Conservation (phyloP, 2,888 invertebrate species). For the Chirona hameri region DNA sequence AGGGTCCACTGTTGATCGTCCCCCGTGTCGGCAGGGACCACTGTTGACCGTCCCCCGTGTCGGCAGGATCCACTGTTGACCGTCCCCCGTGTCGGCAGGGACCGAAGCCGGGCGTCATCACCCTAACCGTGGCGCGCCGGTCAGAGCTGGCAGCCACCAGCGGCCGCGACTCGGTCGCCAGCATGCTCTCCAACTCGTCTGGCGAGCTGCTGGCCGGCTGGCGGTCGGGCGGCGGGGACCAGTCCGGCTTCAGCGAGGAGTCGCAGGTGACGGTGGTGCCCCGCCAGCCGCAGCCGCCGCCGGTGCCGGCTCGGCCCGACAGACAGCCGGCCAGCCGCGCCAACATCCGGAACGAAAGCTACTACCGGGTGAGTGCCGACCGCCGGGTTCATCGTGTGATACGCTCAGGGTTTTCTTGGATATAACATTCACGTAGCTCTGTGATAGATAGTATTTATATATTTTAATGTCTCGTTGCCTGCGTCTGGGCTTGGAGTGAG, state of each 20-base stretch:
- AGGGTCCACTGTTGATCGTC: too few relatives aligned
- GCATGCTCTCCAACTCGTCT: conserved; percentile 50
- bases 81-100: conserved; percentile 48
- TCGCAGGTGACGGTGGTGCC: not conserved
- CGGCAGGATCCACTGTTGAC: too few relatives aligned
- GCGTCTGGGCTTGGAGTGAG: too few relatives aligned
- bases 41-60: too few relatives aligned
- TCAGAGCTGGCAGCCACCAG: conserved; percentile 30
- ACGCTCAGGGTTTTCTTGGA: too few relatives aligned
- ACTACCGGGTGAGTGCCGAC: conserved; percentile 67
- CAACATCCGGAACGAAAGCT: conserved; percentile 79
- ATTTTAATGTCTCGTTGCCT: too few relatives aligned
- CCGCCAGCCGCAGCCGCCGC: not conserved
- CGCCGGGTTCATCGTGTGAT: not conserved
- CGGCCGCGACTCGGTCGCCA: conserved; percentile 49
- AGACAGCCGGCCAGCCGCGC: conserved; percentile 59
- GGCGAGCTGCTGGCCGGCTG: conserved; percentile 39
- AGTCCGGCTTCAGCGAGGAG: not conserved
- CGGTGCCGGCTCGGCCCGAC: not conserved
- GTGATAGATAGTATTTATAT: too few relatives aligned
- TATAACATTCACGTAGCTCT: too few relatives aligned
- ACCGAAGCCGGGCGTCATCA: conserved; percentile 78
- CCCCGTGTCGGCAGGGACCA: too few relatives aligned
- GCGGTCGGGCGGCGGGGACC: not conserved
- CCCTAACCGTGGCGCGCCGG: conserved; percentile 79